phyloP scores from a whole-genome alignment of 2,113 vertebrate genomes.

The Willisornis vidua region DNA sequence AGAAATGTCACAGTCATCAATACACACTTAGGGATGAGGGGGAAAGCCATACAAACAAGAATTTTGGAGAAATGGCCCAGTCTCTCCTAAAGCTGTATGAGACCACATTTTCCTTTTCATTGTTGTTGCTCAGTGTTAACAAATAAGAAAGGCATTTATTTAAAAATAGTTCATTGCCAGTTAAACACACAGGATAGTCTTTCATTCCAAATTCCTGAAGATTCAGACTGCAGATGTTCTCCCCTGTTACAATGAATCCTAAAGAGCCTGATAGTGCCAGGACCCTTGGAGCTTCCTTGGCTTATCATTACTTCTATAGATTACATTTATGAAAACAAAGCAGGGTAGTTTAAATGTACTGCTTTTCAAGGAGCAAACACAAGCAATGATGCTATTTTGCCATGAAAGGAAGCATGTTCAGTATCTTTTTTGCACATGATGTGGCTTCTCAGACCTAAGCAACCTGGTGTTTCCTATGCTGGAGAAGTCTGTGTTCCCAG shows the following conservation, averaged over 20 bases:
- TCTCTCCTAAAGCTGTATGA: neutral
- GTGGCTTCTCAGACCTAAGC: neutral
- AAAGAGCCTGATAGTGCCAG: neutral
- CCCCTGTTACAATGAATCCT: constrained; percentile 20
- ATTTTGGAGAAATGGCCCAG: neutral
- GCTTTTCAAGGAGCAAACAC: neutral
- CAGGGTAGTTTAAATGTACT: neutral
- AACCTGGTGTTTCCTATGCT: neutral
- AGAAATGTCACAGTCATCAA: neutral
- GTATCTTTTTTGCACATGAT: neutral
- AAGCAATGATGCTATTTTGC: neutral
- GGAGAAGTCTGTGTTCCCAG: neutral
- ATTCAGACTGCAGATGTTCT: constrained; percentile 44
- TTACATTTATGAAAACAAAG: constrained; percentile 21
- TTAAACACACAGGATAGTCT: neutral
- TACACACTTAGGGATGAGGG: neutral
- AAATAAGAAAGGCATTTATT: neutral
- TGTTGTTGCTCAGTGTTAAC: neutral
- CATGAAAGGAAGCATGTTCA: neutral
- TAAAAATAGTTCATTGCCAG: neutral
- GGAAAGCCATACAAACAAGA: neutral
- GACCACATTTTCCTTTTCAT: neutral
- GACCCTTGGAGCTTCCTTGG: constrained; percentile 9
- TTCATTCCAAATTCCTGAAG: fast-evolving
- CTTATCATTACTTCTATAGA: constrained; percentile 11